Conservation (phyloP, 2,888 invertebrate species). For the Dugesia japonica region DNA sequence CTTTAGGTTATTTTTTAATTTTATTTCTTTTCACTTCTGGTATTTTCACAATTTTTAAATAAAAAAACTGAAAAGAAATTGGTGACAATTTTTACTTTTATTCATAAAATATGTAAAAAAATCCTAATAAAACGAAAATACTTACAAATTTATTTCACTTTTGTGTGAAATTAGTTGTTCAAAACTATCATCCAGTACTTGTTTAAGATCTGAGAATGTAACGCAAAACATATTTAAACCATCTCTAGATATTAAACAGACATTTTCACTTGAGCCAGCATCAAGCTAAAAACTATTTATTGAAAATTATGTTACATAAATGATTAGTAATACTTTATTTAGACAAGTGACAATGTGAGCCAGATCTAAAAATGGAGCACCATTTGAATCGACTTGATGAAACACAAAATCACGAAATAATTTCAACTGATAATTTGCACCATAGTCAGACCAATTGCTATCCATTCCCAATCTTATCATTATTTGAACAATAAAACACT, state of each 20-base stretch:
- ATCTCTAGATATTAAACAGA: slow-evolving; percentile 83
- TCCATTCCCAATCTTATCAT: slow-evolving; percentile 72
- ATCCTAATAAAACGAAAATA: too few relatives aligned
- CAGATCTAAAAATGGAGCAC: slow-evolving; percentile 90
- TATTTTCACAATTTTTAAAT: too few relatives aligned
- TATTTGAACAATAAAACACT: neutral
- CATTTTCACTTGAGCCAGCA: slow-evolving; percentile 52
- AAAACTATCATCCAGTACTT: slow-evolving; percentile 79
- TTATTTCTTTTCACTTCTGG: too few relatives aligned
- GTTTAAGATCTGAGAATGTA: slow-evolving; percentile 80
- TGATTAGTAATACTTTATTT: slow-evolving; percentile 56
- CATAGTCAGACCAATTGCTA: slow-evolving; percentile 87
- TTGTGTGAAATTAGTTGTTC: slow-evolving; percentile 54
- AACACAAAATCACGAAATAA: slow-evolving; percentile 90
- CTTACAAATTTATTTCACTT: neutral
- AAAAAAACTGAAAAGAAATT: too few relatives aligned
- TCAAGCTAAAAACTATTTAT: slow-evolving; percentile 46
- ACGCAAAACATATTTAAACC: slow-evolving; percentile 88
- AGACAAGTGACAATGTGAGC: slow-evolving; percentile 80
- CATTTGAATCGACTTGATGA: slow-evolving; percentile 70
- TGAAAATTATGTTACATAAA: neutral
- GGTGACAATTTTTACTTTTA: too few relatives aligned
- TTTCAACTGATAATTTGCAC: slow-evolving; percentile 91
- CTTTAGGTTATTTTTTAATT: too few relatives aligned
- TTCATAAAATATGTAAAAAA: neutral